phyloP scores from a whole-genome alignment of 2,888 invertebrate genomes.

The Acronicta leporina region DNA sequence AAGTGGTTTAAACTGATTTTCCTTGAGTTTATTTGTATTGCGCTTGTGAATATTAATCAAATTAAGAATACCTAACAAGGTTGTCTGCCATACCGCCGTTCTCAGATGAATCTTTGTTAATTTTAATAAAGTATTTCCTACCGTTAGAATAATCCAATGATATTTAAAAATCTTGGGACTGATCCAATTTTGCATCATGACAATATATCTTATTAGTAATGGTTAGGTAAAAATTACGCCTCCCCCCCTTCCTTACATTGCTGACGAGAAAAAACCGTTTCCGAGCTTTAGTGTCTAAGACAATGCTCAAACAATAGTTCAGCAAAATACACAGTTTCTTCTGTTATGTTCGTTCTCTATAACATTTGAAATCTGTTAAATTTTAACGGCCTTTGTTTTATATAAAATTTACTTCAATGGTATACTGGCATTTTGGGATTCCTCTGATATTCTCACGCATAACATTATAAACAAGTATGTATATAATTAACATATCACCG shows the following conservation, averaged over 20 bases:
- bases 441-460: conserved; percentile 35
- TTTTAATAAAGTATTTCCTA: background rate
- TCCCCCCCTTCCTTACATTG: too few relatives aligned
- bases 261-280: too few relatives aligned
- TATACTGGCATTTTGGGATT: conserved; percentile 18
- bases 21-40: conserved; percentile 12
- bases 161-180: too few relatives aligned
- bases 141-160: background rate
- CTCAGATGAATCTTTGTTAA: background rate
- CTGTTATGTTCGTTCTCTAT: conserved; percentile 26
- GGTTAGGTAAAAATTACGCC: too few relatives aligned
- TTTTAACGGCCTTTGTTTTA: conserved; percentile 36
- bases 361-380: conserved; percentile 34
- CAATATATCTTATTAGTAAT: background rate
- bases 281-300: too few relatives aligned
- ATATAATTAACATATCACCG: background rate
- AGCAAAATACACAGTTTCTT: conserved; percentile 26
- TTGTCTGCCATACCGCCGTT: background rate
- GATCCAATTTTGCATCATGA: background rate
- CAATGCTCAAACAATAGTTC: too few relatives aligned
- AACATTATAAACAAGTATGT: too few relatives aligned
- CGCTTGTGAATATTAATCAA: conserved; percentile 14
- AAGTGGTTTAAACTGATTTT: background rate
- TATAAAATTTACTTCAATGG: conserved; percentile 22
- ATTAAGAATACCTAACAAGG: conserved; percentile 15